Evolutionary conservation across 2,888 invertebrate species (phyloP).

Genomic region (Cosmorhoe ocellata): DNA sequence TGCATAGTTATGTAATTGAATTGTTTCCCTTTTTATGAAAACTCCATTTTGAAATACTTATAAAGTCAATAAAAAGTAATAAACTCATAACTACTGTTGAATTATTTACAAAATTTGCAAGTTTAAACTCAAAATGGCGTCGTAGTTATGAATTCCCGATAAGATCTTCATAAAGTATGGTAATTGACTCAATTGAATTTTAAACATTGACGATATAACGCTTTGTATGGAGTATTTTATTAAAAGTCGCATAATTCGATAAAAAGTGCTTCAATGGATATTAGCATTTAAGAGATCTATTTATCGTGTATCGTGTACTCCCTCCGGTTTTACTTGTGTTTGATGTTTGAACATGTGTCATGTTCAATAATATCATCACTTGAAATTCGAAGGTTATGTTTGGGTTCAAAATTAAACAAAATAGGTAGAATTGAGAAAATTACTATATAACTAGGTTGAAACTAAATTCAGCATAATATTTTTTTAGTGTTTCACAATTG

Average conservation of each 20-base stretch:
- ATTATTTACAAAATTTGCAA: constrained; percentile 13
- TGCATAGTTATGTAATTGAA: constrained; percentile 16
- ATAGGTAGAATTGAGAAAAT: no score
- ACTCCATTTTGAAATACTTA: constrained; percentile 19
- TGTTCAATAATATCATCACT: no score
- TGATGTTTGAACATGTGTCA: no score
- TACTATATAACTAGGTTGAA: no score
- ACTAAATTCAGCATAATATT: no score
- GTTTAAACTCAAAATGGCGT: constrained; percentile 8
- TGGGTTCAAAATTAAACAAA: no score
- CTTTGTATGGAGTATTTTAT: constrained; percentile 2
- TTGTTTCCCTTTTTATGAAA: constrained; percentile 14
- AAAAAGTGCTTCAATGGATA: background rate
- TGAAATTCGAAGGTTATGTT: no score
- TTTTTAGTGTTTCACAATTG: no score
- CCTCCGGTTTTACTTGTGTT: no score
- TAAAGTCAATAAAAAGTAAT: constrained; percentile 20
- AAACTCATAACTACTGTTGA: constrained; percentile 12
- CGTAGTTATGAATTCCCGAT: constrained; percentile 23
- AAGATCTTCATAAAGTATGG: constrained; percentile 26
- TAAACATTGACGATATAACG: background rate
- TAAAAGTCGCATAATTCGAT: background rate
- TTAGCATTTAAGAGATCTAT: background rate
- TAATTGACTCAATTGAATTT: constrained; percentile 14
- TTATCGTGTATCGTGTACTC: no score